phyloP scores from a whole-genome alignment of 1,140 invertebrate genomes.

The Hesperophylax magnus region DNA sequence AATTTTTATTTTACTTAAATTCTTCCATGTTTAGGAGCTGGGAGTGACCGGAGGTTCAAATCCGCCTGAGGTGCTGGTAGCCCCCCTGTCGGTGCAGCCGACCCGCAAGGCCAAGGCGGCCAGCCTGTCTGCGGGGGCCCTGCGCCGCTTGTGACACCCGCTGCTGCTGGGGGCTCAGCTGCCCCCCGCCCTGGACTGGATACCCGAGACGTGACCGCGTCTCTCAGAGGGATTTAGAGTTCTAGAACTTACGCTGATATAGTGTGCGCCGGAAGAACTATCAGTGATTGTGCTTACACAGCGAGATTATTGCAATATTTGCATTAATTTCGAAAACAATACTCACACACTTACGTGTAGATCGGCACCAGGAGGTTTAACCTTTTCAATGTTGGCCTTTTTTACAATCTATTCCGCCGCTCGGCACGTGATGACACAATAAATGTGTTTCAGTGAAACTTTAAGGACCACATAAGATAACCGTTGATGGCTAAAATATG shows the following conservation, averaged over 20 bases:
- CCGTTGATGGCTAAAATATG: no score
- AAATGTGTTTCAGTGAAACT: no score
- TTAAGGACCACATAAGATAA: no score
- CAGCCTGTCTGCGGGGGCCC: constrained; percentile 63
- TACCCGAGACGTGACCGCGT: background rate
- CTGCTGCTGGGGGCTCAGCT: constrained; percentile 15
- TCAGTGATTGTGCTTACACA: no score
- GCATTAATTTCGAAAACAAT: no score
- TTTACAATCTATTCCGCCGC: no score
- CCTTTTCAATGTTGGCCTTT: no score
- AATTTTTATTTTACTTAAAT: background rate
- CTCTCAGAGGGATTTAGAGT: background rate
- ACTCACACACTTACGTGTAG: no score
- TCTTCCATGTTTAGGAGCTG: constrained; percentile 71
- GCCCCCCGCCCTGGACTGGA: constrained; percentile 26
- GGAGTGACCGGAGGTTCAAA: constrained; percentile 72
- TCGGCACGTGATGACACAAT: no score
- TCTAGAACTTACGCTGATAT: background rate
- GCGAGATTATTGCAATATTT: no score
- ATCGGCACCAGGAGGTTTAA: no score
- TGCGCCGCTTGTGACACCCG: constrained; percentile 67
- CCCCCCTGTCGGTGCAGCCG: constrained; percentile 85
- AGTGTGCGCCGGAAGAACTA: background rate
- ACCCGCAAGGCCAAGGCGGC: constrained; percentile 79
- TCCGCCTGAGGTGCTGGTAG: constrained; percentile 77